Evolutionary conservation across 2,797 vertebrate species (phyloP), one percentile per base, ranked within the genome.

Genomic region (Coregonus suidteri): DNA sequence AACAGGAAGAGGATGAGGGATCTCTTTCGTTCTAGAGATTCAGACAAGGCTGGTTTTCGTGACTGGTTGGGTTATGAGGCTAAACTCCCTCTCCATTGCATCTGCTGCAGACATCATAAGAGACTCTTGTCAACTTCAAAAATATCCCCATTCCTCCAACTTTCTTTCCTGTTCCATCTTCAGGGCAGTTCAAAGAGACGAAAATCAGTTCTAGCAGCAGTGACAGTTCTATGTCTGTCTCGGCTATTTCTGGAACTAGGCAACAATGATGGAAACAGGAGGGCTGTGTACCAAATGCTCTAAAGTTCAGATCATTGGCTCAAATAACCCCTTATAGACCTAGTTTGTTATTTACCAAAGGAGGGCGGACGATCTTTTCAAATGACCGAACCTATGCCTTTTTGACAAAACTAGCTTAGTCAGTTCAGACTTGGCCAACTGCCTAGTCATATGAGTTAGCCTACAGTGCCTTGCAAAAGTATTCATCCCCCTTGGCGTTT

Each of bases 61-160:
- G 54, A 56, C 41, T 47, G 41, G 41, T 47, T 47, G 2, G 11
- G 41, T 18, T n/a, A 59, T 74, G 31, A 62, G 51, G 47, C 72
- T 65, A 72, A 66, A 74, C 54, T 51, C 75, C 66, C 18, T 74
- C 78, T 78, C 6, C 79, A 79, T 81, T 80, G 81, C 77, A 41
- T 56, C 70, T 75, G 65, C 52, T 51, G 41, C 75, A 83, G 80
- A 84, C 81, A 85, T 84, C 82, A 85, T 76, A 82, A 84, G 84
- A 84, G 81, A 74, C 83, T 73, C 73, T 25, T 25, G 81, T 77
- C 59, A 71, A 66, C 73, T 74, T 68, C 2, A 59, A 71, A 56
- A 59, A 82, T 51, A 68, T n/a, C 25, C 54, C 52, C 54, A 37
- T 74, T 35, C 16, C 4, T 70, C 53, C 6, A n/a, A 72, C 62